These are phyloP conservation scores for Saccostrea echinata DNA, from an alignment of 1,140 invertebrate species.

Conservation along the genomic window DNA sequence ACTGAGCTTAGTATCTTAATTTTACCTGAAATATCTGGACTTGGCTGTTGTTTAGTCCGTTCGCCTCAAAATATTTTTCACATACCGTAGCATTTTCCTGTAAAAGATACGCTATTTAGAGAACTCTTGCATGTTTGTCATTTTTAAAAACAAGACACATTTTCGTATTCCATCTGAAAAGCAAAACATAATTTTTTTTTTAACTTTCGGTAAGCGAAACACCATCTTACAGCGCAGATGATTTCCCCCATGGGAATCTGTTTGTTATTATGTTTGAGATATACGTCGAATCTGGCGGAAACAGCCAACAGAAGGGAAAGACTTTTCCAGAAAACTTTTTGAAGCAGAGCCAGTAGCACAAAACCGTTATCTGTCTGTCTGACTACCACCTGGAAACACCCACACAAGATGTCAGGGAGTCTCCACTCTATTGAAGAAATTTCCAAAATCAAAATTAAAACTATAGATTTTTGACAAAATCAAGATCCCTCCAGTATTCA, in stretches of 20 bases:
- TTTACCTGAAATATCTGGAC: not conserved
- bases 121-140: too few relatives aligned
- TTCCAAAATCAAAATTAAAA: too few relatives aligned
- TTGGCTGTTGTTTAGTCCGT: not conserved
- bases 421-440: not conserved
- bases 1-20: too few relatives aligned
- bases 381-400: not conserved
- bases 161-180: too few relatives aligned
- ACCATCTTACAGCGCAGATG: too few relatives aligned
- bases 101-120: not conserved
- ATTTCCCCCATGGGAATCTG: not conserved
- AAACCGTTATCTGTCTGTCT: not conserved
- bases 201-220: too few relatives aligned
- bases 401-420: not conserved
- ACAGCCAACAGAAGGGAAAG: not conserved
- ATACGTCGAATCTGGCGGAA: not conserved
- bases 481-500: too few relatives aligned
- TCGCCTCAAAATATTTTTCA: not conserved
- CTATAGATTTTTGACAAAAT: too few relatives aligned
- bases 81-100: not conserved
- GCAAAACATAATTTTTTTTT: too few relatives aligned
- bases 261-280: not conserved
- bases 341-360: not conserved
- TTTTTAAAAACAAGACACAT: too few relatives aligned
- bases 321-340: not conserved